Conservation (phyloP, 2,888 invertebrate genomes). For the Synergus laeviventris region DNA sequence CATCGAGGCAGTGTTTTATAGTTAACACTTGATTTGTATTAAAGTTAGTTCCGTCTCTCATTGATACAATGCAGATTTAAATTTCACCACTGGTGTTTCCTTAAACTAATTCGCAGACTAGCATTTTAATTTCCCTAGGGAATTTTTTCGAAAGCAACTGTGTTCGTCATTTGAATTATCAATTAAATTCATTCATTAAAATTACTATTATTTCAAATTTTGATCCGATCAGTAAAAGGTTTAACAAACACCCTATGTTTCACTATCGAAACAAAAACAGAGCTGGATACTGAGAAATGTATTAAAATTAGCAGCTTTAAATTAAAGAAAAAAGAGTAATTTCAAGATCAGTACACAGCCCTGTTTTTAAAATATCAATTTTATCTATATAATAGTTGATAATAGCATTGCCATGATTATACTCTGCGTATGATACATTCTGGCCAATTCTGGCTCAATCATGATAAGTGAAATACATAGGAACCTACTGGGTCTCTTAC, state of each 20-base stretch:
- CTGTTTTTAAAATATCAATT: slow-evolving; percentile 6
- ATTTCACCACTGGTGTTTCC: slow-evolving; percentile 23
- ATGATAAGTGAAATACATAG: neutral
- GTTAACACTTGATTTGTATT: slow-evolving; percentile 1
- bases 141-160: neutral
- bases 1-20: slow-evolving; percentile 24
- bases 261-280: slow-evolving; percentile 1
- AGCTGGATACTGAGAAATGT: slow-evolving; percentile 7
- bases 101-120: slow-evolving; percentile 20
- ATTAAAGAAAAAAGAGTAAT: neutral
- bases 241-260: slow-evolving; percentile 12
- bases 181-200: neutral
- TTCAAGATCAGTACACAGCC: neutral
- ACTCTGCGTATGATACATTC: slow-evolving; percentile 46
- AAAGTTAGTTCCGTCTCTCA: neutral
- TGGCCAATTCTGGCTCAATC: neutral
- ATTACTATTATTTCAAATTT: neutral
- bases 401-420: slow-evolving; percentile 44
- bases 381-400: slow-evolving; percentile 42
- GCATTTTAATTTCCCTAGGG: slow-evolving; percentile 9
- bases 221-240: neutral
- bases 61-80: slow-evolving; percentile 22
- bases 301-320: neutral
- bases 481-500: neutral
- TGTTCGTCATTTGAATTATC: neutral